phyloP scores from a whole-genome alignment of 2,888 invertebrate species.

The Epicampocera succincta region DNA sequence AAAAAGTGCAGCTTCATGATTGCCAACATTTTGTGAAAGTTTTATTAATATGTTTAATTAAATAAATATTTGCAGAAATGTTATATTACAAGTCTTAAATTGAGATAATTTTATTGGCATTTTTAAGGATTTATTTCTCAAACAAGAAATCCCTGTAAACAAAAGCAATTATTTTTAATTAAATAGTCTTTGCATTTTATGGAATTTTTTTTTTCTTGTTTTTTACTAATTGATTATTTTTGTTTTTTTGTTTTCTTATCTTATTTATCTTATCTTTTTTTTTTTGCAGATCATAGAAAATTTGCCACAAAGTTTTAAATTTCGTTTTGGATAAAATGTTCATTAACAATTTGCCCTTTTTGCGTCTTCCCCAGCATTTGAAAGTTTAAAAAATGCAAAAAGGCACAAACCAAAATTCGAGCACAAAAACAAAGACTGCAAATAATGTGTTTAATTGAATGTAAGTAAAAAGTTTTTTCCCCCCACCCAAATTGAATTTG shows the following conservation, averaged over 20 bases:
- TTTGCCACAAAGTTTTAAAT: slow-evolving; percentile 43
- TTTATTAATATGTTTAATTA: no score
- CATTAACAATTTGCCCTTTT: slow-evolving; percentile 31
- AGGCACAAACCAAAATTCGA: slow-evolving; percentile 2
- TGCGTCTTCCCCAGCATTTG: slow-evolving; percentile 13
- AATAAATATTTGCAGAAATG: no score
- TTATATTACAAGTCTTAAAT: no score
- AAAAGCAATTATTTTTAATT: slow-evolving; percentile 9
- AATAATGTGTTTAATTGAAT: slow-evolving; percentile 61
- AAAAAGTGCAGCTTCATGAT: no score
- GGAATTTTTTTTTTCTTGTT: slow-evolving; percentile 24
- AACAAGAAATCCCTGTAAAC: slow-evolving; percentile 3
- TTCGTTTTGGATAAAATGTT: slow-evolving; percentile 37
- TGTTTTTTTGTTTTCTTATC: slow-evolving; percentile 35
- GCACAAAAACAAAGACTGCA: slow-evolving; percentile 20
- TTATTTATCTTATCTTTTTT: slow-evolving; percentile 5
- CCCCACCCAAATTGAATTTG: slow-evolving; percentile 2
- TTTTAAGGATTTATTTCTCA: neutral
- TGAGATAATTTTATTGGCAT: no score
- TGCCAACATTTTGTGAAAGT: no score
- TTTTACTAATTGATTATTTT: slow-evolving; percentile 51
- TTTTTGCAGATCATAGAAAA: slow-evolving; percentile 45
- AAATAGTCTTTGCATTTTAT: neutral
- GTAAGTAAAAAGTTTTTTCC: slow-evolving; percentile 58
- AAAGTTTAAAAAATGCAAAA: neutral